Evolutionary conservation across 92 coral and sea anemone species (phyloP), one percentile per base, ranked within the genome.

Genomic region (Metridium senile): DNA sequence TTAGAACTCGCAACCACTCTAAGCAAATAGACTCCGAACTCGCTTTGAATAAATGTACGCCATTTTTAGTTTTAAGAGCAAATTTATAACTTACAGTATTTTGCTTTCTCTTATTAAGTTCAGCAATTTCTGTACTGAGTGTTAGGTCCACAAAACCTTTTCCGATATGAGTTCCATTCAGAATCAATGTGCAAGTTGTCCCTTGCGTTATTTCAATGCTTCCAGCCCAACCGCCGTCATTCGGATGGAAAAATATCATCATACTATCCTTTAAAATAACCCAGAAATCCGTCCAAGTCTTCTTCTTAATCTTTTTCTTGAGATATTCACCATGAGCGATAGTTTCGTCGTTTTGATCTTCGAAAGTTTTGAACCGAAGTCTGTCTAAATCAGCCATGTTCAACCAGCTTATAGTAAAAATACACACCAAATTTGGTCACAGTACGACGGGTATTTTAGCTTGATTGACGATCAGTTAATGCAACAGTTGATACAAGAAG

Each of bases 241-340:
- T 68, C 62, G 74, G 78, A 62, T 66, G 71, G n/a, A 85, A 78
- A 58, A 85, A 92, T 19, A 89, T 74, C 74, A 92, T 82, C 29
- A 52, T 74, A 2, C 82, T 82, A 26, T 74, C 84, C 62, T 81
- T 79, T 33, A 92, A 45, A 34, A 72, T 68, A 21, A 80, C 97
- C 86, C 89, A 85, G 75, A 85, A 92, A 22, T 76, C 79, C 33
- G 74, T 89, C 97, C 97, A 92, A 34, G 88, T 86, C 28, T 92
- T 92, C 68, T 90, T 87, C 76, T 77, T 80, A 21, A 78, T 47
- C 39, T 92, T 92, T 72, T 92, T 92, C 68, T 79, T 74, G 26
- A 92, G 67, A 6, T 71, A 68, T 39, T 85, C 91, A 58, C 80
- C 85, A 51, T 85, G 69, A 17, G 53, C 18, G 0, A 35, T 30